Base-by-base conservation (phyloP, 2,888 invertebrate genomes). In the Encarsia formosa region DNA sequence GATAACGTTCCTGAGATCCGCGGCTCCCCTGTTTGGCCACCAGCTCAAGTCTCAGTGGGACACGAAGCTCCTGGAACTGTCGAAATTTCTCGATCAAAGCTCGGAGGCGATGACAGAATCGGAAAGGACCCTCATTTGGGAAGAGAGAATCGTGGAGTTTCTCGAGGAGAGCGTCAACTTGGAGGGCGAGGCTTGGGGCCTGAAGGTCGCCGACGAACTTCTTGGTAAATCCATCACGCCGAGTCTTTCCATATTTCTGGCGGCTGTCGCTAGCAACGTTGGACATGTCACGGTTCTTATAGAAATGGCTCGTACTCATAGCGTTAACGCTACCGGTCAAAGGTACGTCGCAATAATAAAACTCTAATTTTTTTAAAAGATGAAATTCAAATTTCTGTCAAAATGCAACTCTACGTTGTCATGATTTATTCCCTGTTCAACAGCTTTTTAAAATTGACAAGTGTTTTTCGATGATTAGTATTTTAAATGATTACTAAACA, bases 11-110 rank as follows among this genome's bases (percentile, higher is more conserved):
- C 49, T 71, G 5, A 59, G 64, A 43, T 59, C 60, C 9, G 61
- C 67, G 1, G 66, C 70, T n/a, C 63, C 69, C 2, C 57, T 71
- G 4, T 56, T 69, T 18, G 70, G 69, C 4, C 63, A 69, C 45
- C 61, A 59, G 34, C 45, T 69, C 5, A 65, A 64, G 37, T 52
- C 64, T n/a, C 60, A 64, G 11, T 71, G 70, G 70, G 65, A 69
- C 26, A 54, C 59, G 1, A 62, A 63, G 41, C 47, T 71, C 5
- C 9, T 49, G 9, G 64, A 66, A 20, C 48, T 70, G 15, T 54
- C 59, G 1, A 62, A 60, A 11, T 62, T 65, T 32, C 51, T 65
- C 1, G 49, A 57, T 1, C 47, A 50, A 1, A 38, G 32, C 13
- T 18, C 18, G 2, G 49, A 49, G 5, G 18, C 32, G 3, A 22